A percentile compares a stretch with the other conserved stretches of the same genome.
phyloP scores from a whole-genome alignment of 2,113 vertebrate species.

The Poeciliopsis retropinna region DNA sequence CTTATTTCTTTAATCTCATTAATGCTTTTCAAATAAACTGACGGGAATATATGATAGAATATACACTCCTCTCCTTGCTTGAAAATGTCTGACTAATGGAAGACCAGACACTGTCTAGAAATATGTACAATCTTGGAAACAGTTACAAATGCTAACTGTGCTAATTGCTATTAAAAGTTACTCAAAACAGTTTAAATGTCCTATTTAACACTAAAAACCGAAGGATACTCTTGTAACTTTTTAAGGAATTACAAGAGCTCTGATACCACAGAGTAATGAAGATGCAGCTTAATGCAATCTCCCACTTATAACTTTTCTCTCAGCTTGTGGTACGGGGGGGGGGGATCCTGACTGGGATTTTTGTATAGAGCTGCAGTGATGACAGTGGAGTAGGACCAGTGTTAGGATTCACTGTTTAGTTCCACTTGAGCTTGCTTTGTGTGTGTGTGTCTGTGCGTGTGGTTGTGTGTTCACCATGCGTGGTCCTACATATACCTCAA shows the following conservation, averaged over 20 bases:
- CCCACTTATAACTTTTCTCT: background rate
- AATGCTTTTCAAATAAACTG: too few species aligned
- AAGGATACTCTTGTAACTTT: background rate
- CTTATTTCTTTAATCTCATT: too few species aligned
- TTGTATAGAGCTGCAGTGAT: slow-evolving; percentile 11
- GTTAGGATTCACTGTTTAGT: slow-evolving; percentile 37
- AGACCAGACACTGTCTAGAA: too few species aligned
- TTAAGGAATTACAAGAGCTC: background rate
- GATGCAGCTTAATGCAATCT: background rate
- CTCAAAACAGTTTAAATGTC: too few species aligned
- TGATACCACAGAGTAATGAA: background rate
- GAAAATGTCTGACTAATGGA: too few species aligned
- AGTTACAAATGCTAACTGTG: too few species aligned
- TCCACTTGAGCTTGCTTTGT: slow-evolving; percentile 17
- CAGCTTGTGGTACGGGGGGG: too few species aligned
- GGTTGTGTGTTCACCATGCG: slow-evolving; percentile 33
- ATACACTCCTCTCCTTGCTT: too few species aligned
- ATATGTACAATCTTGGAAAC: too few species aligned
- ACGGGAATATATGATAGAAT: too few species aligned
- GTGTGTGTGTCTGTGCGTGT: background rate
- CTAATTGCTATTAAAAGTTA: too few species aligned
- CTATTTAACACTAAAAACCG: too few species aligned
- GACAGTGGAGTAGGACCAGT: slow-evolving; percentile 18
- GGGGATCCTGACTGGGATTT: background rate
- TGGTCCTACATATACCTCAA: slow-evolving; percentile 67